These are phyloP conservation scores for Falco naumanni DNA, from an alignment of 2,797 vertebrate genomes.

Conservation along the genomic window DNA sequence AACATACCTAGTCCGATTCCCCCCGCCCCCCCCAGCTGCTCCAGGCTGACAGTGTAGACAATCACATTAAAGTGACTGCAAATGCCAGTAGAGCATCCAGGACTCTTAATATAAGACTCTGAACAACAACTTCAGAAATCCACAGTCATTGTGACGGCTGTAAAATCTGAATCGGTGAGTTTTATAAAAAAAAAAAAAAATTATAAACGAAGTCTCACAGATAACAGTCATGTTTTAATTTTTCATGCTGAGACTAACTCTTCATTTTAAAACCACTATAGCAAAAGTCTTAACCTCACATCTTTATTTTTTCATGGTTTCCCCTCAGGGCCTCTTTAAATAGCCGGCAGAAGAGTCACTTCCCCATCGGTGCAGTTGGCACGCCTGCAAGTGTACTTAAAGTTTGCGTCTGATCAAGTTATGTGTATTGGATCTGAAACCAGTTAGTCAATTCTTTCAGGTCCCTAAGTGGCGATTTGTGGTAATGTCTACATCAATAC, in stretches of 20 bases:
- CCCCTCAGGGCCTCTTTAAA: conserved; percentile 74
- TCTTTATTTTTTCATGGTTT: conserved; percentile 62
- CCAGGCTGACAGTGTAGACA: background rate
- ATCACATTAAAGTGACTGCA: background rate
- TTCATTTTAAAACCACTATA: conserved; percentile 3
- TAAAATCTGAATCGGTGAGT: background rate
- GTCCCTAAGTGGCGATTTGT: conserved; percentile 88
- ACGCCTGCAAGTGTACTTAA: conserved; percentile 83
- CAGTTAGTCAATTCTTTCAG: conserved; percentile 84
- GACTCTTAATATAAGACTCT: background rate
- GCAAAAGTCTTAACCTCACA: conserved; percentile 12
- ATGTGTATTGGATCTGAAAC: conserved; percentile 86
- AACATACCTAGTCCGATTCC: accelerated
- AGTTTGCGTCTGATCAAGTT: conserved; percentile 85
- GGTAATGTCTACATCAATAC: conserved; percentile 87
- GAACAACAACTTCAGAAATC: background rate
- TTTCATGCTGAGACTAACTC: conserved; percentile 11
- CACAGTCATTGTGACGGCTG: background rate
- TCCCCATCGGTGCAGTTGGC: conserved; percentile 72
- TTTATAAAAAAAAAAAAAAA: background rate
- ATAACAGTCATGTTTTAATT: background rate
- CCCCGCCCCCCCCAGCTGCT: background rate
- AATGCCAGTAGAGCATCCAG: background rate
- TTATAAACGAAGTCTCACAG: background rate
- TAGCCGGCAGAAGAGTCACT: conserved; percentile 69